phyloP scores from a whole-genome alignment of 2,888 invertebrate genomes.

The Eupithecia subfuscata region DNA sequence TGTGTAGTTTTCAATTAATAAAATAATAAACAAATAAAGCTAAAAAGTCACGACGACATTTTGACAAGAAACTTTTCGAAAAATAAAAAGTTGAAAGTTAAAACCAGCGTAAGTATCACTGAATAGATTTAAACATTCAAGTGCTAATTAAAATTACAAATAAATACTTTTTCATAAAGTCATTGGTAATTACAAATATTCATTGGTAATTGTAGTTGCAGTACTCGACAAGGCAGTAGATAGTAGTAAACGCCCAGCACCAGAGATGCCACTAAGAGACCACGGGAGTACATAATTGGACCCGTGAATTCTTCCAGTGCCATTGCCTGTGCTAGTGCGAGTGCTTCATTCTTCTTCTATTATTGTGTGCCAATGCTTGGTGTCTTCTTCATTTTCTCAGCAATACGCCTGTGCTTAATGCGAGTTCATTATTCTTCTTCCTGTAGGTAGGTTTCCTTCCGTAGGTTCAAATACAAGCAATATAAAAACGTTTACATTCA shows the following conservation, averaged over 20 bases:
- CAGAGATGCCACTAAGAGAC: slow-evolving; percentile 89
- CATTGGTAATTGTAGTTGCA: neutral
- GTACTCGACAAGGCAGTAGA: neutral
- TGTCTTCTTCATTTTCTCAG: slow-evolving; percentile 16
- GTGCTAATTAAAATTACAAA: no score
- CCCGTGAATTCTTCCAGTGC: slow-evolving; percentile 95
- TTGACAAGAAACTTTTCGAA: no score
- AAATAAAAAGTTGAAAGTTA: no score
- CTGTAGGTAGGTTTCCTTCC: neutral
- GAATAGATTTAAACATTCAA: neutral
- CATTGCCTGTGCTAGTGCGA: slow-evolving; percentile 88
- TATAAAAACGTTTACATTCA: no score
- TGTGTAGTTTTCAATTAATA: no score
- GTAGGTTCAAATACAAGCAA: no score
- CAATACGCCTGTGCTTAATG: neutral
- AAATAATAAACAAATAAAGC: no score
- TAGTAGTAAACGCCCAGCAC: slow-evolving; percentile 64
- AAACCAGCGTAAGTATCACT: neutral
- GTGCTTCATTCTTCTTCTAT: slow-evolving; percentile 48
- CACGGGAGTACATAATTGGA: slow-evolving; percentile 85
- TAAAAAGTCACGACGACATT: no score
- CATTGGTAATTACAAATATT: no score
- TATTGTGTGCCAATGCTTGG: neutral
- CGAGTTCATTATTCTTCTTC: neutral
- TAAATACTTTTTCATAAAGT: no score